Percentiles rank a stretch among this genome's conserved stretches.
phyloP scores from a whole-genome alignment of 2,888 invertebrate genomes.

The Thymelicus acteon region DNA sequence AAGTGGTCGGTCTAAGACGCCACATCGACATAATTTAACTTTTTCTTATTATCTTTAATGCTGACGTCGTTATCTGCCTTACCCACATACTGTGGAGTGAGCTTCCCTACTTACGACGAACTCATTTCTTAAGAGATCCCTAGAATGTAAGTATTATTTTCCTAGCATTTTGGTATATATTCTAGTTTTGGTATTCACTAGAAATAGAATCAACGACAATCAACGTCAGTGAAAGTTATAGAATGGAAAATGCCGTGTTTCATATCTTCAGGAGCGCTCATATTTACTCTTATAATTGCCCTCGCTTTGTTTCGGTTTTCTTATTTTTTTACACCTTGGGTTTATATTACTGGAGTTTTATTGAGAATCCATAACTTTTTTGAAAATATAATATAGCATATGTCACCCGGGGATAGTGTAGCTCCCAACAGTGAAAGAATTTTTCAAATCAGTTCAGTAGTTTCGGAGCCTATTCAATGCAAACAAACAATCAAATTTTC shows the following conservation, averaged over 20 bases:
- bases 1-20: slow-evolving; percentile 60
- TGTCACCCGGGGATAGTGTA: too few species aligned
- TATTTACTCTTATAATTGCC: slow-evolving; percentile 14
- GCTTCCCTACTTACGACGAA: slow-evolving; percentile 53
- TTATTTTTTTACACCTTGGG: too few species aligned
- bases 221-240: slow-evolving; percentile 44
- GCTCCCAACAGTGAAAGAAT: too few species aligned
- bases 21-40: slow-evolving; percentile 83
- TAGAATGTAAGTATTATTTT: slow-evolving; percentile 6
- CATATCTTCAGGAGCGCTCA: slow-evolving; percentile 47
- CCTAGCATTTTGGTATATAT: slow-evolving; percentile 14
- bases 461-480: too few species aligned
- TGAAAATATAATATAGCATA: too few species aligned
- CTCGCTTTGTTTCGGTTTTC: too few species aligned
- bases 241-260: slow-evolving; percentile 53
- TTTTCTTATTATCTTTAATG: slow-evolving; percentile 84
- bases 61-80: slow-evolving; percentile 75
- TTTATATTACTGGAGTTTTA: too few species aligned
- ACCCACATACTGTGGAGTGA: slow-evolving; percentile 70
- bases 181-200: slow-evolving; percentile 24
- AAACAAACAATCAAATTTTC: too few species aligned
- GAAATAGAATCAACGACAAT: slow-evolving; percentile 19
- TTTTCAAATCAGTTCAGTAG: too few species aligned
- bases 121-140: slow-evolving; percentile 34
- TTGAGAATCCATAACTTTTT: too few species aligned